Conservation (phyloP, 2,888 invertebrate genomes). For the Cataglyphis altisquamis region DNA sequence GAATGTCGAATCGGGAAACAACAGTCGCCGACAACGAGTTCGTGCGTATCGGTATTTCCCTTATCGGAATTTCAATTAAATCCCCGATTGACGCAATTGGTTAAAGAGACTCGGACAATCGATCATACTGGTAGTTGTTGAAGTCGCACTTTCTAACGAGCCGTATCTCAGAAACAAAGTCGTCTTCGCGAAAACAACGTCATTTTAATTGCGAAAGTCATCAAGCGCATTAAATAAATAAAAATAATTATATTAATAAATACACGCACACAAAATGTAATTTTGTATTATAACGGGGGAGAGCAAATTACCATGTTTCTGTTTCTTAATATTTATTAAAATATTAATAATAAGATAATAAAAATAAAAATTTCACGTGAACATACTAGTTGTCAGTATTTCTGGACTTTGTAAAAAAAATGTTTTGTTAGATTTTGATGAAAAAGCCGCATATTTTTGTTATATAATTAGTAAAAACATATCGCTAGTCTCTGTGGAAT, state of each 20-base stretch:
- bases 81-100: slow-evolving; percentile 29
- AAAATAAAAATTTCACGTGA: neutral
- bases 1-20: slow-evolving; percentile 26
- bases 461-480: slow-evolving; percentile 27
- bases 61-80: slow-evolving; percentile 47
- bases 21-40: slow-evolving; percentile 19
- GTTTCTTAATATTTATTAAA: neutral
- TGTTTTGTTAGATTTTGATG: neutral
- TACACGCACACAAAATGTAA: no score
- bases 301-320: neutral
- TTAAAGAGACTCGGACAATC: slow-evolving; percentile 19
- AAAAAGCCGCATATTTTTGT: slow-evolving; percentile 6
- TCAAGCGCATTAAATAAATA: neutral
- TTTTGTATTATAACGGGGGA: neutral
- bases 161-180: neutral
- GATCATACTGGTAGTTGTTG: slow-evolving; percentile 37
- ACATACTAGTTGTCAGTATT: neutral
- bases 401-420: neutral
- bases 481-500: slow-evolving; percentile 3
- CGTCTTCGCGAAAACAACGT: neutral
- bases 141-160: slow-evolving; percentile 34
- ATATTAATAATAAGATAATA: neutral
- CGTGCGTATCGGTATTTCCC: slow-evolving; percentile 22
- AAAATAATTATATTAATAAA: neutral
- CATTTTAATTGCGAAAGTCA: neutral